Conservation (phyloP, 2,113 vertebrate species). For the Pachypanchax playfairii region DNA sequence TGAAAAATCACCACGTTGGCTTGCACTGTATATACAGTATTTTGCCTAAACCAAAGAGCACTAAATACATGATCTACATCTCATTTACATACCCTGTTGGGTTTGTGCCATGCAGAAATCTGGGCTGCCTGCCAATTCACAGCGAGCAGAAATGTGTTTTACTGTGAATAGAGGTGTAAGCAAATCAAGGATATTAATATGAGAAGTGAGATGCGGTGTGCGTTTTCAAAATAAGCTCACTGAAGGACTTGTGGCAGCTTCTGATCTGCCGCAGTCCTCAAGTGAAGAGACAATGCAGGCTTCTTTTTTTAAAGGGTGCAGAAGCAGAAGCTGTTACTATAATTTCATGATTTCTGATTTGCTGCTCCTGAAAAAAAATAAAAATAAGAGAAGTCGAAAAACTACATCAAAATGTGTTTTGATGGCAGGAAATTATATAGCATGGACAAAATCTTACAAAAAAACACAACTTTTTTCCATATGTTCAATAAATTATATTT, state of each 20-base stretch:
- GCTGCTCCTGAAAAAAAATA: too few relatives aligned
- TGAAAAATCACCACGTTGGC: neutral
- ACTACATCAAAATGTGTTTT: too few relatives aligned
- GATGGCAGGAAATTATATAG: too few relatives aligned
- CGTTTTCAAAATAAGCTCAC: constrained; percentile 48
- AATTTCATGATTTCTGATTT: too few relatives aligned
- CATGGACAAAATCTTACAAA: too few relatives aligned
- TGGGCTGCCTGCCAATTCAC: constrained; percentile 61
- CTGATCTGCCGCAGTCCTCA: constrained; percentile 35
- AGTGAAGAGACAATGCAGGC: constrained; percentile 33
- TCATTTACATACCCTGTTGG: constrained; percentile 65
- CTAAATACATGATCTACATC: constrained; percentile 43
- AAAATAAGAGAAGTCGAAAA: too few relatives aligned
- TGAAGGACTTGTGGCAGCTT: constrained; percentile 40
- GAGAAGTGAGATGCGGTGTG: constrained; percentile 37
- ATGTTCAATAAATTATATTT: too few relatives aligned
- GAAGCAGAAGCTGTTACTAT: too few relatives aligned
- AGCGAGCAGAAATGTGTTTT: constrained; percentile 48
- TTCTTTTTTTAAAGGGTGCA: neutral
- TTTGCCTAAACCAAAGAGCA: constrained; percentile 49
- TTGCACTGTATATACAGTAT: constrained; percentile 34
- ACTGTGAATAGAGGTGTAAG: constrained; percentile 57
- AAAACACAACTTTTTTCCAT: too few relatives aligned
- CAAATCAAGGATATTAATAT: constrained; percentile 50
- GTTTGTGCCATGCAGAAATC: constrained; percentile 50